Base-by-base conservation (phyloP, 2,888 invertebrate genomes). In the Cloeon dipterum region DNA sequence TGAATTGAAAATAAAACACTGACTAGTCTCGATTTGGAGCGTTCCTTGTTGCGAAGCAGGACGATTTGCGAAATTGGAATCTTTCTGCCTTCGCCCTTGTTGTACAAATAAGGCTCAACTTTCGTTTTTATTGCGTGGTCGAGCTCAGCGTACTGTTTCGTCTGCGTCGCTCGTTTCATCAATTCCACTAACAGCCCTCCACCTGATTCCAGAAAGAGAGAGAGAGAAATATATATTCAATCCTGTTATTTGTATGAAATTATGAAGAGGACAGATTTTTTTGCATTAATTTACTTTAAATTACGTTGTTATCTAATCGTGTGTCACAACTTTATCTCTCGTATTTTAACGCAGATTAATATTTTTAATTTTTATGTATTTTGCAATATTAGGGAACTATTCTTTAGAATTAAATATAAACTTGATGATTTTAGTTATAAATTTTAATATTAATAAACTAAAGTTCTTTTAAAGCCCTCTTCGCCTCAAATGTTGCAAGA, bases 121-220 rank as follows among this genome's bases (percentile, higher is more conserved):
- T 86, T 83, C 0, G 79, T 82, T 55, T 81, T 76, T 39, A 94
- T 85, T 1, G 83, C 82, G 53, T 88, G 82, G 56, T 93, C 93
- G 42, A 93, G 67, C 57, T 91, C 86, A 0, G 83, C 82, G 48
- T 73, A 86, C 51, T 86, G 83, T 53, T 88, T 88, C 45, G 76
- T 85, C 51, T 85, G 83, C 2, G 79, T 68, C 0, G 88, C 86
- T 45, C 85, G 63, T 54, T 88, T 86, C 81, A 86, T 86, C 66
- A 89, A 72, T 50, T 89, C 86, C 7, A 93, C 83, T 18, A 93
- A 58, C n/a, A 86, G 63, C 38, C 93, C 96, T 19, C 85, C 85
- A 43, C 93, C 86, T 75, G 42, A 23, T 46, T 39, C 45, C 19
- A 3, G 37, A 11, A 23, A 20, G 26, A 20, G n/a, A 20, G 11